A percentile compares a stretch with the other conserved stretches of the same genome.
phyloP scores from a whole-genome alignment of 1,140 invertebrate genomes.

The Trachymyrmex cornetzi region DNA sequence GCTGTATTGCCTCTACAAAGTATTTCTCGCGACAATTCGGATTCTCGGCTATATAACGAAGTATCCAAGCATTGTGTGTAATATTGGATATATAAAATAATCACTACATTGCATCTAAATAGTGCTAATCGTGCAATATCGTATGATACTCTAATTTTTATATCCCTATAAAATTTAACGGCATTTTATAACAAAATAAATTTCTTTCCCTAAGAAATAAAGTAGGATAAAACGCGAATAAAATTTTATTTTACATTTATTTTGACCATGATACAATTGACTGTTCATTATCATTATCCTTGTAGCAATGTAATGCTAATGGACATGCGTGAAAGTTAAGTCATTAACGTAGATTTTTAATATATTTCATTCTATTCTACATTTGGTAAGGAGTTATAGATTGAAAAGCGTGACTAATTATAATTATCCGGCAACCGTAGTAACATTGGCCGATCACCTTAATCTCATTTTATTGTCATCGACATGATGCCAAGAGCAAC shows the following conservation, averaged over 20 bases:
- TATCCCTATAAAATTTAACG: not conserved
- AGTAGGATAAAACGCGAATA: not conserved
- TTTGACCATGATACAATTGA: slow-evolving; percentile 21
- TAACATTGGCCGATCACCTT: slow-evolving; percentile 9
- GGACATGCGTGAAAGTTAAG: slow-evolving; percentile 57
- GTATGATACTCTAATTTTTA: not conserved
- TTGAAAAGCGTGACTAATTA: slow-evolving; percentile 37
- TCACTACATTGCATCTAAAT: not conserved
- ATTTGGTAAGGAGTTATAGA: slow-evolving; percentile 28
- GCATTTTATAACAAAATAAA: not conserved
- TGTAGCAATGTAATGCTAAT: not conserved
- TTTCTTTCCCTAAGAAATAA: not conserved
- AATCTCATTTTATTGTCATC: slow-evolving; percentile 14
- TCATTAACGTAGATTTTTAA: slow-evolving; percentile 65
- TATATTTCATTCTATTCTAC: not conserved
- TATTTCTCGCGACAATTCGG: slow-evolving; percentile 6
- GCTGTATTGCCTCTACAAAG: not conserved
- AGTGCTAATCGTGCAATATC: not conserved
- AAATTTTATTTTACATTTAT: slow-evolving; percentile 9
- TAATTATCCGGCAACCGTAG: slow-evolving; percentile 3
- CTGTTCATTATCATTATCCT: slow-evolving; percentile 31
- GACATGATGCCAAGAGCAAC: not conserved
- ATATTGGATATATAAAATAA: not conserved
- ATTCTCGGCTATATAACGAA: slow-evolving; percentile 20
- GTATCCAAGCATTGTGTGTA: not conserved